Base-by-base conservation (phyloP, 92 coral and sea anemone species). In the Virgularia gustaviana region DNA sequence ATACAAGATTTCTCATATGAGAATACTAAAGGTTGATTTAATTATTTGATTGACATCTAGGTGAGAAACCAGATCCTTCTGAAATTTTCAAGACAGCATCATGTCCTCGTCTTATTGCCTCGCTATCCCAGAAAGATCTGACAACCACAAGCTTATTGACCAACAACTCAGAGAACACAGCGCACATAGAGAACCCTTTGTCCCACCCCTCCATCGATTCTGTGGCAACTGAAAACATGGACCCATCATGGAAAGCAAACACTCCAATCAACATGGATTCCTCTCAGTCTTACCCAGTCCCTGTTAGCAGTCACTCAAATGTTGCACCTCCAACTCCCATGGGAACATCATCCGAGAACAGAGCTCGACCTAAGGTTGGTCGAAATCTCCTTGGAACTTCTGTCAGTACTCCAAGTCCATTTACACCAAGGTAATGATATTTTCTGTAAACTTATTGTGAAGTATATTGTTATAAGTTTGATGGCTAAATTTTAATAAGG, bases 191-290 rank as follows among this genome's bases (percentile, higher is more conserved):
- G 29, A 81, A 71, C 58, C 85, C 85, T 60, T 83, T 83, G 33
- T 83, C 83, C 13, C 82, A 83, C 33, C 66, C 77, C 24, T 47
- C 77, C 62, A 70, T 74, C 37, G 90, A 89, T 39, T 82, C 87
- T 11, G 85, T 89, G 65, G 96, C 96, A 6, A 86, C 96, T n/a
- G 98, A 92, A 73, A 92, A 92, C 63, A 89, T 89, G 24, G 98
- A 92, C 73, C 98, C 98, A 2, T 84, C 96, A 1, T 84, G 88
- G 68, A 84, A 78, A 27, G 45, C 44, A 37, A 31, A 62, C 18
- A 81, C 89, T n/a, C 85, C 86, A 23, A 80, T 78, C 0, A 39
- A 73, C 2, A 51, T 51, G 15, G 77, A 72, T 6, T 30, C 61
- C 24, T 67, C 52, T 28, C 65, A 70, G 62, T 27, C 74, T 15